A percentile compares a stretch with the other conserved stretches of the same genome.
Conservation (phyloP, 2,888 invertebrate genomes). For the Mallateleia sp. region DNA sequence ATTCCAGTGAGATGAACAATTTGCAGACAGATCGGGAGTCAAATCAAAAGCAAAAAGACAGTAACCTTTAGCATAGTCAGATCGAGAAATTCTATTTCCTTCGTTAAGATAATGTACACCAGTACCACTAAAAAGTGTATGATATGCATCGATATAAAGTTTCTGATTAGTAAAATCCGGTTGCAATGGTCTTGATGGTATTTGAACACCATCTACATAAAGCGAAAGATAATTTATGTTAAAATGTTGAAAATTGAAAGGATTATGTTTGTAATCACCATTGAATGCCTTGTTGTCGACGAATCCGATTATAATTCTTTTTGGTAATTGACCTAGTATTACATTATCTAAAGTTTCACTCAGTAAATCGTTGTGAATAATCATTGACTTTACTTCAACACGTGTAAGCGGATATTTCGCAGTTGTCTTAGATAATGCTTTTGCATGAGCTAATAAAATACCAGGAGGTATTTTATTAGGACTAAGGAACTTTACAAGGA, state of each 20-base stretch:
- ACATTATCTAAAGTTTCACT: slow-evolving; percentile 84
- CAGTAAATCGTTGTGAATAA: slow-evolving; percentile 76
- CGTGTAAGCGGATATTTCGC: slow-evolving; percentile 53
- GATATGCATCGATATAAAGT: slow-evolving; percentile 77
- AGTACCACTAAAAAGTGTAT: slow-evolving; percentile 78
- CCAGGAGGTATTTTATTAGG: slow-evolving; percentile 79
- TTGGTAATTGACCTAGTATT: slow-evolving; percentile 83
- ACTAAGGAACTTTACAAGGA: no score
- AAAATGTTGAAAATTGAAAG: slow-evolving; percentile 76
- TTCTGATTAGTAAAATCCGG: slow-evolving; percentile 73
- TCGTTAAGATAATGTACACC: slow-evolving; percentile 76
- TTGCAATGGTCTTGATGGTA: slow-evolving; percentile 76
- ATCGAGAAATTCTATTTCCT: slow-evolving; percentile 69
- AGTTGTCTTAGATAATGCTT: slow-evolving; percentile 70
- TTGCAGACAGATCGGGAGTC: slow-evolving; percentile 80
- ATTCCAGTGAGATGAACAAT: slow-evolving; percentile 70
- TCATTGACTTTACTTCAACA: slow-evolving; percentile 79
- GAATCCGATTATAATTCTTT: slow-evolving; percentile 83
- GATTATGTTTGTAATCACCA: slow-evolving; percentile 62
- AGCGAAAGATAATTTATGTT: not conserved
- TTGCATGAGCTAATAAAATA: slow-evolving; percentile 80
- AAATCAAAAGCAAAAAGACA: slow-evolving; percentile 82
- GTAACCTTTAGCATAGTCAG: slow-evolving; percentile 72
- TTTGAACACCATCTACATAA: slow-evolving; percentile 2
- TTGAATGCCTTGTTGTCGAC: slow-evolving; percentile 79